Percentiles rank a stretch among this genome's conserved stretches.
Conservation (phyloP, 1,140 invertebrate genomes). For the Bombus haemorrhoidalis region DNA sequence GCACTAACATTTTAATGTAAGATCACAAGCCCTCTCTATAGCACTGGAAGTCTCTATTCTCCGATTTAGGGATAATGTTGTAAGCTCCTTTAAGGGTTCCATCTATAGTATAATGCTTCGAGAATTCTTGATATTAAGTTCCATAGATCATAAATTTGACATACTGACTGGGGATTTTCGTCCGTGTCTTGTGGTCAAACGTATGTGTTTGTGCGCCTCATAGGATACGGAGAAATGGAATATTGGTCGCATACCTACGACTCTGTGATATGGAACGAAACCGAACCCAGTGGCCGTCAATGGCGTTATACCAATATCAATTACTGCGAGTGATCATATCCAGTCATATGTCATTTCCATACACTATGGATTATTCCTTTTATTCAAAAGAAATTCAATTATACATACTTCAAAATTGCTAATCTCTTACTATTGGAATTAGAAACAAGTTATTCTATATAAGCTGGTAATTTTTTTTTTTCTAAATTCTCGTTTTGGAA, state of each 20-base stretch:
- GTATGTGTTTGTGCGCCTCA: neutral
- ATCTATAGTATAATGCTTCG: slow-evolving; percentile 44
- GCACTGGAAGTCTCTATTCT: neutral
- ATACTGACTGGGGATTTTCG: slow-evolving; percentile 13
- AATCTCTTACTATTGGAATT: neutral
- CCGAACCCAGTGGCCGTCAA: slow-evolving; percentile 31
- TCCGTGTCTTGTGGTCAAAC: neutral
- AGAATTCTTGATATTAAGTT: slow-evolving; percentile 71
- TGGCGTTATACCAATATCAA: slow-evolving; percentile 73
- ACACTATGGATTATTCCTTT: slow-evolving; percentile 5
- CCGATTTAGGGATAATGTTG: slow-evolving; percentile 56
- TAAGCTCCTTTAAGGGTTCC: slow-evolving; percentile 52
- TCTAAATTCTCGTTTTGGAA: too few relatives aligned
- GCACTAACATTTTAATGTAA: neutral
- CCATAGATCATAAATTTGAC: slow-evolving; percentile 65
- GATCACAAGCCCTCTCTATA: too few relatives aligned
- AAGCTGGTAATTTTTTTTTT: too few relatives aligned
- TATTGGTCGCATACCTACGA: slow-evolving; percentile 61
- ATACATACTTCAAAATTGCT: neutral
- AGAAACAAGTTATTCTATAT: too few relatives aligned
- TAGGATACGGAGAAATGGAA: slow-evolving; percentile 65
- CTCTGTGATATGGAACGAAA: slow-evolving; percentile 12
- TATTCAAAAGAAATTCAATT: neutral
- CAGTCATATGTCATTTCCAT: slow-evolving; percentile 59
- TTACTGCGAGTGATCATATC: slow-evolving; percentile 67